Conservation (phyloP, 2,113 vertebrate genomes). For the Artemisiospiza belli region DNA sequence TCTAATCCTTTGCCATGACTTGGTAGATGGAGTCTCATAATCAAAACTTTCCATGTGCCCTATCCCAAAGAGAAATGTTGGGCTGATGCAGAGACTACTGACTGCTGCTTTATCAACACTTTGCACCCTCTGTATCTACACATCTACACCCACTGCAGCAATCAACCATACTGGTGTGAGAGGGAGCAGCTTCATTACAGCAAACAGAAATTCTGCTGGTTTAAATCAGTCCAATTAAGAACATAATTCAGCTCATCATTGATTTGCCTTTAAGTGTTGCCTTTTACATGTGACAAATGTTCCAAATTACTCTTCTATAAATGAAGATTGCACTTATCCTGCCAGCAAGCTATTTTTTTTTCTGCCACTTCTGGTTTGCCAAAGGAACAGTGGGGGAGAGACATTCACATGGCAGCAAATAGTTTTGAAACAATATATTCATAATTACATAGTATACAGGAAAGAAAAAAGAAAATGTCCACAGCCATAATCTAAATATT, state of each 20-base stretch:
- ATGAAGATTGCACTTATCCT: neutral
- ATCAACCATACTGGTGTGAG: neutral
- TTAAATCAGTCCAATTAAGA: neutral
- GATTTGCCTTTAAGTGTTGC: neutral
- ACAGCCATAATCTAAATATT: neutral
- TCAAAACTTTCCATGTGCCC: neutral
- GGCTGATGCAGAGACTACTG: neutral
- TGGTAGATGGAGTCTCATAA: neutral
- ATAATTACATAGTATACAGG: neutral
- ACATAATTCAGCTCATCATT: neutral
- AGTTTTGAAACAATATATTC: neutral
- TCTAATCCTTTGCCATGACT: neutral
- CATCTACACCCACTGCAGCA: neutral
- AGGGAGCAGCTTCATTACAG: neutral
- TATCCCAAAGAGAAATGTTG: neutral
- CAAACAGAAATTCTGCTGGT: neutral
- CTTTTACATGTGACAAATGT: neutral
- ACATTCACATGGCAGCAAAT: neutral
- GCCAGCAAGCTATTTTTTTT: neutral
- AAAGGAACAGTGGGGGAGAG: neutral
- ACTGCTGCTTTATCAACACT: neutral
- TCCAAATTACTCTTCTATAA: neutral
- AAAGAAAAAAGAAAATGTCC: neutral
- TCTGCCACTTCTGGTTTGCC: neutral
- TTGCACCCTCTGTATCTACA: neutral